Conservation (phyloP, 2,797 vertebrate genomes). For the Channallabes apus region DNA sequence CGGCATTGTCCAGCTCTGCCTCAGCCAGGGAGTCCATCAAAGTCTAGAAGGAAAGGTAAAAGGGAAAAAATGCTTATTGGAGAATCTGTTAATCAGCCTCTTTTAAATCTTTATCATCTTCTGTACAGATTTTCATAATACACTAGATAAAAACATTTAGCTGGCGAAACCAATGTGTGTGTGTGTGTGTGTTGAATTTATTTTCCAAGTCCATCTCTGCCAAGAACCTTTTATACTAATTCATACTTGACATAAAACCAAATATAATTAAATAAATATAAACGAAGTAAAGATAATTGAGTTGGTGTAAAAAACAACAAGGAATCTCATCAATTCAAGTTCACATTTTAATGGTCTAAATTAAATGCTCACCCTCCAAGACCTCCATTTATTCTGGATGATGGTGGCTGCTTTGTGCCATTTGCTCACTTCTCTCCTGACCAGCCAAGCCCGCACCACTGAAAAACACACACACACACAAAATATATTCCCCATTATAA, state of each 20-base stretch:
- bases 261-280: neutral
- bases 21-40: constrained; percentile 78
- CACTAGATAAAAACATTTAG: neutral
- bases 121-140: neutral
- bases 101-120: too few relatives aligned
- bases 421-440: constrained; percentile 75
- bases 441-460: constrained; percentile 87
- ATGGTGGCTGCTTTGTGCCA: constrained; percentile 75
- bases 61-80: neutral
- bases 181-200: neutral
- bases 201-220: neutral
- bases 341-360: neutral
- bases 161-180: neutral
- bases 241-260: neutral
- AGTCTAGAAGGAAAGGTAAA: neutral
- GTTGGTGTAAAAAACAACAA: neutral
- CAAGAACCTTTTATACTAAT: neutral
- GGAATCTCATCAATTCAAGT: neutral
- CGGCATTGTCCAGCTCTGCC: constrained; percentile 82
- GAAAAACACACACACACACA: constrained; percentile 25
- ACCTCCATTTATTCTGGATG: constrained; percentile 84
- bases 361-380: constrained; percentile 80
- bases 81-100: neutral
- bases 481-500: neutral
- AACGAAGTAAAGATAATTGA: neutral